A percentile compares a stretch with the other conserved stretches of the same genome.
Evolutionary conservation across 2,888 invertebrate species (phyloP).

Genomic region (Margaritifera margaritifera): DNA sequence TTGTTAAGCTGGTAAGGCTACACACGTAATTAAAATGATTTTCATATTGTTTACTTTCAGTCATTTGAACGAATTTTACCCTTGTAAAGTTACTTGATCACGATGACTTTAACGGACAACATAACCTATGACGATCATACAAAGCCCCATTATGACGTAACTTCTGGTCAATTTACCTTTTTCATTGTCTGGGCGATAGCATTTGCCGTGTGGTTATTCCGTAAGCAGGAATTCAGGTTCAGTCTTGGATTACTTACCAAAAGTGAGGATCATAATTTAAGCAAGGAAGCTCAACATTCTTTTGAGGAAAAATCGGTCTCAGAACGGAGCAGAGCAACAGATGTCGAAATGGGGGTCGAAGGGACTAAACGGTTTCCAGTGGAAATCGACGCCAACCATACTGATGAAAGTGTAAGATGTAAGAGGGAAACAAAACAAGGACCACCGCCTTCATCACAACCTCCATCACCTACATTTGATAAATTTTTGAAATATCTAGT

Average conservation of each 20-base stretch:
- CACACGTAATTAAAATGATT: no score
- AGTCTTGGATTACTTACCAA: no score
- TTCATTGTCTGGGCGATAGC: slow-evolving; percentile 27
- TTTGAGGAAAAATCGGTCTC: background rate
- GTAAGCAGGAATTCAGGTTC: slow-evolving; percentile 3
- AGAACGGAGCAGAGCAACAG: background rate
- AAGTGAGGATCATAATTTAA: no score
- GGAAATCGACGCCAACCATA: background rate
- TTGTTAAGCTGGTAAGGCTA: no score
- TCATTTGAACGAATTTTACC: no score
- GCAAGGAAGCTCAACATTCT: no score
- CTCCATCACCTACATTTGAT: slow-evolving; percentile 34
- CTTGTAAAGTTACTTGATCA: no score
- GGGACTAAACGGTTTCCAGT: no score
- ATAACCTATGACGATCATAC: slow-evolving; percentile 26
- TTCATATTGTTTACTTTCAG: no score
- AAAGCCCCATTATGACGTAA: slow-evolving; percentile 36
- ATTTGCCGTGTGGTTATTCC: slow-evolving; percentile 22
- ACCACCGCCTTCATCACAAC: background rate
- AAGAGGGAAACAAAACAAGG: no score
- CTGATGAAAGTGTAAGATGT: background rate
- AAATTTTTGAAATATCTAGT: slow-evolving; percentile 35
- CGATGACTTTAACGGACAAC: no score
- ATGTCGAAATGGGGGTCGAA: background rate
- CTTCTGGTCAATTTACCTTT: slow-evolving; percentile 36